Conservation (phyloP, 2,888 invertebrate species). For the Strigamia transsilvanica region DNA sequence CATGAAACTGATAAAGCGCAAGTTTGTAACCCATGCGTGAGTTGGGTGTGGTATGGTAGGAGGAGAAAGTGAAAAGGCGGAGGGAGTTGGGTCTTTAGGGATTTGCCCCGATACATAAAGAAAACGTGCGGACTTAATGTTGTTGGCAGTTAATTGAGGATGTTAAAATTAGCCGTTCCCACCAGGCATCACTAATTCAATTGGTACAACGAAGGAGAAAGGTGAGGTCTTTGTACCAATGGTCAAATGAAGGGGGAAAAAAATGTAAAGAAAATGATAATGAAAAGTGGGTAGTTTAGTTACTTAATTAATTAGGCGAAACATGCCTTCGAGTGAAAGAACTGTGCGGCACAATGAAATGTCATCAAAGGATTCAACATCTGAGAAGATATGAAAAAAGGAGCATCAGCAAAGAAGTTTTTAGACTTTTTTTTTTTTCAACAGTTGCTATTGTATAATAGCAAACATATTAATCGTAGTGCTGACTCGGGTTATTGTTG, state of each 20-base stretch:
- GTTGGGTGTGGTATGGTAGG: neutral
- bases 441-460: constrained; percentile 6
- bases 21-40: constrained; percentile 29
- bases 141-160: constrained; percentile 33
- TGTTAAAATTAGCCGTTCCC: constrained; percentile 38
- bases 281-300: neutral
- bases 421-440: neutral
- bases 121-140: constrained; percentile 38
- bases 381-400: neutral
- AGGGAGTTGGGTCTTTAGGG: constrained; percentile 14
- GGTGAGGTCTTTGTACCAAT: constrained; percentile 17
- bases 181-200: constrained; percentile 38
- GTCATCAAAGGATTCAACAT: neutral
- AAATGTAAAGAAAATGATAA: constrained; percentile 14
- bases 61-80: neutral
- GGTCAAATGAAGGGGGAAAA: constrained; percentile 1
- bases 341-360: neutral
- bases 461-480: constrained; percentile 29
- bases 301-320: constrained; percentile 12
- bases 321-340: neutral
- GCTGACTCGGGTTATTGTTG: constrained; percentile 30
- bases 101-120: constrained; percentile 26
- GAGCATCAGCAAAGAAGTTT: neutral
- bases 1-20: constrained; percentile 31
- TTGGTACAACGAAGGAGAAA: constrained; percentile 19